phyloP scores from a whole-genome alignment of 1,140 invertebrate genomes.

The Centruroides vittatus region DNA sequence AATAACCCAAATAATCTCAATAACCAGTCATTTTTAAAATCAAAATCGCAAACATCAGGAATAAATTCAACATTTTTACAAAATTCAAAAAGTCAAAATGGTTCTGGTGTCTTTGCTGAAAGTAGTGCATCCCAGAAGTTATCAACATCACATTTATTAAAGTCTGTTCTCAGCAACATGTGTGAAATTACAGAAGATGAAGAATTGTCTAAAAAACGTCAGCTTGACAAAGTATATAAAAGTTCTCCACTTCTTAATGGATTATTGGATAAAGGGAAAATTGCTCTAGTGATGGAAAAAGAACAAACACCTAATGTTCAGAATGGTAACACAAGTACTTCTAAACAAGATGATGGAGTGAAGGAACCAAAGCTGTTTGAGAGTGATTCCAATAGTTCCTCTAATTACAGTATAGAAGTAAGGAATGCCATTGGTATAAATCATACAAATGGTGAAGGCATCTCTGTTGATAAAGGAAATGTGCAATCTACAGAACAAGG shows the following conservation, averaged over 20 bases:
- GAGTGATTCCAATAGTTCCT: no score
- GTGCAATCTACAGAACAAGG: no score
- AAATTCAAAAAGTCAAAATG: slow-evolving; percentile 1
- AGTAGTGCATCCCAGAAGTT: background rate
- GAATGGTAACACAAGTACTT: slow-evolving; percentile 3
- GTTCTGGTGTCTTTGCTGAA: slow-evolving; percentile 5
- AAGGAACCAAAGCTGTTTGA: no score
- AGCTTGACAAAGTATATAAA: slow-evolving; percentile 11
- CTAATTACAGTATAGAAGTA: no score
- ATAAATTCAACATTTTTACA: no score
- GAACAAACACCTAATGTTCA: background rate
- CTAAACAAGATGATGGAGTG: no score
- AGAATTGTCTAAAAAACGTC: background rate
- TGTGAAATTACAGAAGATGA: background rate
- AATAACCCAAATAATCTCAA: no score
- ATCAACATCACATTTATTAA: slow-evolving; percentile 7
- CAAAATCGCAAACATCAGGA: no score
- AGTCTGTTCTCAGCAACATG: slow-evolving; percentile 12
- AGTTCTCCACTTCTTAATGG: slow-evolving; percentile 21
- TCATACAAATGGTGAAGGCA: no score
- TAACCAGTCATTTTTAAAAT: no score
- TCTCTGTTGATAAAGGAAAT: no score
- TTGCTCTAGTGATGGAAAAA: slow-evolving; percentile 3
- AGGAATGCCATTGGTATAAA: no score
- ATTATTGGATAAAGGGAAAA: slow-evolving; percentile 20